phyloP scores from a whole-genome alignment of 2,113 vertebrate genomes.

The Pedetes capensis region DNA sequence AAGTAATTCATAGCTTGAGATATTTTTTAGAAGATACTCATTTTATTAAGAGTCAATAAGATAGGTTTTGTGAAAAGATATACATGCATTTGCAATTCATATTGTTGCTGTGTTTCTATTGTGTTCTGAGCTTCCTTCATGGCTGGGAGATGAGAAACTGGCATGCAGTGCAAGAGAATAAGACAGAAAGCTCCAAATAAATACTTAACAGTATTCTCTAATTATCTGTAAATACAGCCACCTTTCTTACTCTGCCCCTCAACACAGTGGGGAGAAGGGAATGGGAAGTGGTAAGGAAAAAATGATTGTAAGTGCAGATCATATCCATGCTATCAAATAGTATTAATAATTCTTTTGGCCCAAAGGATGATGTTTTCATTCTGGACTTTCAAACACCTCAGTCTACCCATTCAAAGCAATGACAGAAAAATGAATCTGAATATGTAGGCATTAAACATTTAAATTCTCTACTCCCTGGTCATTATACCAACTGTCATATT shows the following conservation, averaged over 20 bases:
- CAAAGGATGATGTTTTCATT: slow-evolving; percentile 71
- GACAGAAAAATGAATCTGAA: slow-evolving; percentile 78
- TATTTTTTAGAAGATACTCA: slow-evolving; percentile 83
- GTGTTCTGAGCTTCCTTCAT: slow-evolving; percentile 79
- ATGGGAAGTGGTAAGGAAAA: slow-evolving; percentile 4
- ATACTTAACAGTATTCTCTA: slow-evolving; percentile 47
- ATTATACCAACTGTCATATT: slow-evolving; percentile 78
- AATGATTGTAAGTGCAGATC: slow-evolving; percentile 12
- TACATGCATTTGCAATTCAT: slow-evolving; percentile 86
- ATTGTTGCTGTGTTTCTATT: slow-evolving; percentile 82
- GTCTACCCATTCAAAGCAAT: slow-evolving; percentile 72
- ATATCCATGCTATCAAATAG: slow-evolving; percentile 63
- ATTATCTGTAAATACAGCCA: slow-evolving; percentile 69
- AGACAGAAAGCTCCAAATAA: slow-evolving; percentile 59
- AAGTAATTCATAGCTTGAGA: slow-evolving; percentile 78
- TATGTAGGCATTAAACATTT: slow-evolving; percentile 82
- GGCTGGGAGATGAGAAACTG: slow-evolving; percentile 79
- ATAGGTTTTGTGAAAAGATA: slow-evolving; percentile 74
- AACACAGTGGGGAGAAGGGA: not conserved
- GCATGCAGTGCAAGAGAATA: slow-evolving; percentile 69
- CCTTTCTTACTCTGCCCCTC: not conserved
- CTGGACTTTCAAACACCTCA: slow-evolving; percentile 69
- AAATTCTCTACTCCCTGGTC: slow-evolving; percentile 80
- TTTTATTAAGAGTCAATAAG: slow-evolving; percentile 82
- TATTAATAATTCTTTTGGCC: slow-evolving; percentile 59